Base-by-base conservation (phyloP, 2,797 vertebrate species). In the Huso huso region DNA sequence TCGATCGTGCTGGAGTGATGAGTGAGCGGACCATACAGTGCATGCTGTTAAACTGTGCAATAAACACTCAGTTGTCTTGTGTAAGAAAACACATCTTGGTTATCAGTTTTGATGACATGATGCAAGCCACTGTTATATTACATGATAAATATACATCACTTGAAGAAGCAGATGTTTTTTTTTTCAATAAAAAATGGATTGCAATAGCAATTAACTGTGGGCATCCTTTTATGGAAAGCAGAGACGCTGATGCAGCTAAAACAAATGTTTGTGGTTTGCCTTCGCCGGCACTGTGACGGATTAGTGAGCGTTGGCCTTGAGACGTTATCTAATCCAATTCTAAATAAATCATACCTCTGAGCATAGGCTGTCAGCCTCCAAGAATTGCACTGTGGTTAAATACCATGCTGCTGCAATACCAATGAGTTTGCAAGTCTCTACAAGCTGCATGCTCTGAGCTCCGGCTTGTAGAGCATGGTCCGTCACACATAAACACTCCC, bases 331-430 rank as follows among this genome's bases (percentile, higher is more conserved):
- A 84, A 85, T 84, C 81, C 76, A 77, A 3, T 83, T 75, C 80
- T 81, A 86, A 89, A 87, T 86, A 87, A 87, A 86, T 86, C 83
- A 86, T 84, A 84, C 83, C 81, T 84, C 82, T 82, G 76, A 82
- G 78, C 48, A 66, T 55, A 70, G 75, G 37, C 70, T 76, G 75
- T 72, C 71, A 79, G 71, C 13, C 66, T 72, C 61, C 48, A 12
- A 10, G 8, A 62, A 37, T 18, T 18, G 61, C 59, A n/a, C 18
- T 15, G 59, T 18, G 18, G 61, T 23, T 23, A 37, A 37, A 62
- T 37, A 18, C 12, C 37, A 8, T 61, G 13, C 15, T 37, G 18
- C 61, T 37, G 61, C 61, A 8, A 37, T 62, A 10, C 61, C 13
- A 37, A 5, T 61, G 11, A n/a, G 18, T 61, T 61, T 37, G 37